A percentile compares a stretch with the other conserved stretches of the same genome.
phyloP scores from a whole-genome alignment of 2,888 invertebrate species.

The Syritta pipiens region DNA sequence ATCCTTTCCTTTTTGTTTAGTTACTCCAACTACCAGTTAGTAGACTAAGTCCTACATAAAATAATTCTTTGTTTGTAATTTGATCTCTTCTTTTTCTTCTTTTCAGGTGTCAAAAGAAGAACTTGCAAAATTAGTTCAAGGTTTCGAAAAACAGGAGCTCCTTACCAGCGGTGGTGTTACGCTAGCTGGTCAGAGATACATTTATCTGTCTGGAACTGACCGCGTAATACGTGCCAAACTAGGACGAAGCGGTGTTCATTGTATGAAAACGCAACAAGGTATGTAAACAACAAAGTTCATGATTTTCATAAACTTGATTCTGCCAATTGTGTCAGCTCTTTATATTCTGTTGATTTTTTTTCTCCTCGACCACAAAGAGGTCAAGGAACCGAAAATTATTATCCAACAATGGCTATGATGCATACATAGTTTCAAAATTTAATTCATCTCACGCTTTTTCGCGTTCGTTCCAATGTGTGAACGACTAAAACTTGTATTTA shows the following conservation, averaged over 20 bases:
- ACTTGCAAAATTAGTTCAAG: constrained; percentile 92
- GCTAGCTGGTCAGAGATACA: constrained; percentile 95
- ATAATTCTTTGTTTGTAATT: no score
- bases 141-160: constrained; percentile 93
- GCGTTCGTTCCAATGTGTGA: constrained; percentile 13
- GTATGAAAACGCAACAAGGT: constrained; percentile 98
- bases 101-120: constrained; percentile 94
- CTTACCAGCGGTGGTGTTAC: constrained; percentile 94
- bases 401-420: constrained; percentile 13
- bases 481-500: constrained; percentile 27
- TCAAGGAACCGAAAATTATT: no score
- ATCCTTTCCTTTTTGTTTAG: no score
- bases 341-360: no score
- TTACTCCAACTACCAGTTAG: neutral
- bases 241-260: constrained; percentile 95
- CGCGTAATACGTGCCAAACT: constrained; percentile 95
- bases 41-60: no score
- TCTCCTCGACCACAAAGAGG: no score
- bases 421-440: constrained; percentile 46
- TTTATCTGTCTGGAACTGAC: constrained; percentile 96
- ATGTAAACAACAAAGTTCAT: constrained; percentile 72
- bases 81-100: constrained; percentile 43
- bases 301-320: no score
- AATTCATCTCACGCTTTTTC: constrained; percentile 29
- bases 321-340: no score